Percentiles rank a stretch among this genome's conserved stretches.
Evolutionary conservation across 2,888 invertebrate species (phyloP).

Genomic region (Lochmaea crataegi): DNA sequence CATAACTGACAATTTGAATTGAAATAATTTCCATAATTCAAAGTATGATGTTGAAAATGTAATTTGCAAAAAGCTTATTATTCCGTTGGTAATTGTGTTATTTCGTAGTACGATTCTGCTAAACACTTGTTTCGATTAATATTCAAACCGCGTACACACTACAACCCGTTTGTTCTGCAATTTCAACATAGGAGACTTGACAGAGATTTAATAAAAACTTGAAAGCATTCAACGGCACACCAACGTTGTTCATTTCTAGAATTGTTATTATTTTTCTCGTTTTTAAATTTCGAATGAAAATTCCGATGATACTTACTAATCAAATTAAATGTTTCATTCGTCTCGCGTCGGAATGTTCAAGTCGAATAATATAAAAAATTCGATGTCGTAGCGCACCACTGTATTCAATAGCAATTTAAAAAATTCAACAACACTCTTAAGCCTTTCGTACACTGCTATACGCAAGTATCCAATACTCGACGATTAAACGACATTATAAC

Average conservation of each 20-base stretch:
- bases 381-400: background rate
- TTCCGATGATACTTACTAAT: conserved; percentile 23
- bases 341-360: background rate
- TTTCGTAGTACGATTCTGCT: conserved; percentile 44
- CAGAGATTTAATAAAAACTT: conserved; percentile 36
- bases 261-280: conserved; percentile 27
- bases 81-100: conserved; percentile 49
- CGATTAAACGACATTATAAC: too few species aligned
- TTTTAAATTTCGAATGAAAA: conserved; percentile 16
- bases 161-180: conserved; percentile 33
- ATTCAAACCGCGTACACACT: conserved; percentile 39
- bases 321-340: conserved; percentile 13
- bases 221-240: conserved; percentile 28
- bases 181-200: conserved; percentile 28
- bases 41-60: conserved; percentile 35
- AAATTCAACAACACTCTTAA: too few species aligned
- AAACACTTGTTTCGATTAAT: conserved; percentile 47
- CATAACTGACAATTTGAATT: background rate
- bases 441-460: too few species aligned
- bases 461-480: too few species aligned
- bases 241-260: conserved; percentile 21
- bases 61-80: conserved; percentile 48
- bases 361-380: background rate
- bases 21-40: conserved; percentile 2
- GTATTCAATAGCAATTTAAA: background rate